Conservation (phyloP, 2,797 vertebrate species). For the Parambassis ranga region DNA sequence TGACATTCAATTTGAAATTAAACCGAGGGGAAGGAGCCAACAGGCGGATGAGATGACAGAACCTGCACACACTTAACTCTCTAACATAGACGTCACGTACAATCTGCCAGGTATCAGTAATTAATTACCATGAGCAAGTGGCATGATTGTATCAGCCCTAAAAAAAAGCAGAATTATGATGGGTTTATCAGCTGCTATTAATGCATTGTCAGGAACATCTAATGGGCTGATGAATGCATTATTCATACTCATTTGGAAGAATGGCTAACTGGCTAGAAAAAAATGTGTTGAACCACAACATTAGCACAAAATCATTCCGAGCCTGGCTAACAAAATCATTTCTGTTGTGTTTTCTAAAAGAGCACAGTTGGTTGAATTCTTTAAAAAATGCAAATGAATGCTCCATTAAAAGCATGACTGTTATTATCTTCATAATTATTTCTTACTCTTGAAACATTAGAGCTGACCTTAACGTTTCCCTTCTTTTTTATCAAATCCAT, state of each 20-base stretch:
- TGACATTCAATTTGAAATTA: slow-evolving; percentile 31
- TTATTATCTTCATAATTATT: slow-evolving; percentile 48
- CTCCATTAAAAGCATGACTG: slow-evolving; percentile 31
- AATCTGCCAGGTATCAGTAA: slow-evolving; percentile 74
- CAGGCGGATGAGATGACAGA: slow-evolving; percentile 52
- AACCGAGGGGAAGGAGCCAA: slow-evolving; percentile 32
- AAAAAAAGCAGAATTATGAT: slow-evolving; percentile 59
- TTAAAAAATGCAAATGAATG: slow-evolving; percentile 46
- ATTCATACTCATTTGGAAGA: slow-evolving; percentile 58
- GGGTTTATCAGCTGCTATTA: slow-evolving; percentile 73
- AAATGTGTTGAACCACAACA: slow-evolving; percentile 23
- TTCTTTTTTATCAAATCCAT: slow-evolving; percentile 44
- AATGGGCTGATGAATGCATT: slow-evolving; percentile 73
- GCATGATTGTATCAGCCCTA: slow-evolving; percentile 71
- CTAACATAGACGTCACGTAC: slow-evolving; percentile 62
- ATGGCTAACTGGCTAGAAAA: slow-evolving; percentile 6
- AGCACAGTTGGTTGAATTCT: slow-evolving; percentile 11
- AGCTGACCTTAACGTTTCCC: slow-evolving; percentile 31
- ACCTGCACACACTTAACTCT: slow-evolving; percentile 57
- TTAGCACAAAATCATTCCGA: slow-evolving; percentile 18
- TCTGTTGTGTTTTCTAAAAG: slow-evolving; percentile 12
- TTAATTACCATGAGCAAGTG: slow-evolving; percentile 74
- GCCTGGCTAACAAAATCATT: slow-evolving; percentile 12
- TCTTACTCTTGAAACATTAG: slow-evolving; percentile 50
- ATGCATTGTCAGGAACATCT: slow-evolving; percentile 67